Evolutionary conservation across 92 coral and sea anemone genomes (phyloP).

Genomic region (Montipora capitata): DNA sequence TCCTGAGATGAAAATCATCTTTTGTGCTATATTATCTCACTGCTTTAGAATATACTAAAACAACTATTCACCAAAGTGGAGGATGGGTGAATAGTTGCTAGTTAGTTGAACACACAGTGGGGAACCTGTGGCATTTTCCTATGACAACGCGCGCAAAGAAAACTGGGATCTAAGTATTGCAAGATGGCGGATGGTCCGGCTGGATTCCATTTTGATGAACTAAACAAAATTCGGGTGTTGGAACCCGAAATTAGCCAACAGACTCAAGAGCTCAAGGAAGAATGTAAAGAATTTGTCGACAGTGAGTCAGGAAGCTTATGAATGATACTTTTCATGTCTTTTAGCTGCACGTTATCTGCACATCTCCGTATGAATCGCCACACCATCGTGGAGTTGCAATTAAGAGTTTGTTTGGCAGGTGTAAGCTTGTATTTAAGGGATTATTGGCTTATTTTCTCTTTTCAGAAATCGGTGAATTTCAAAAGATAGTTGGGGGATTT

Average conservation of each 20-base stretch:
- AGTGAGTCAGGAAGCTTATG: slow-evolving; percentile 71
- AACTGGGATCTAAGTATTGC: slow-evolving; percentile 40
- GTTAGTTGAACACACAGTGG: not conserved
- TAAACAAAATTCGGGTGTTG: slow-evolving; percentile 96
- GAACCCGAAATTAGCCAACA: slow-evolving; percentile 98
- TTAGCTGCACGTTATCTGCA: not conserved
- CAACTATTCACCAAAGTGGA: too few species aligned
- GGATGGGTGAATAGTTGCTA: too few species aligned
- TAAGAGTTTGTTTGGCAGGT: too few species aligned
- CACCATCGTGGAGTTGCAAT: too few species aligned
- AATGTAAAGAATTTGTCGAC: slow-evolving; percentile 98
- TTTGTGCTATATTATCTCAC: too few species aligned
- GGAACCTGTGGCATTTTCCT: not conserved
- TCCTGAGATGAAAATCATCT: too few species aligned
- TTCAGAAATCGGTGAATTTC: slow-evolving; percentile 96
- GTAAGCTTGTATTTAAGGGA: not conserved
- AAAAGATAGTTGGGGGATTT: slow-evolving; percentile 97
- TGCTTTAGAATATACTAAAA: too few species aligned
- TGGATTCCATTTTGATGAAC: slow-evolving; percentile 97
- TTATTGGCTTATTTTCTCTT: not conserved
- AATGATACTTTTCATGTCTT: not conserved
- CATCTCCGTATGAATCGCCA: too few species aligned
- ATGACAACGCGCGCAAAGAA: slow-evolving; percentile 14
- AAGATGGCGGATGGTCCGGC: slow-evolving; percentile 99
- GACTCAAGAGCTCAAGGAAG: slow-evolving; percentile 95